Evolutionary conservation across 2,888 invertebrate genomes (phyloP).

Genomic region (Cerastis rubricosa): DNA sequence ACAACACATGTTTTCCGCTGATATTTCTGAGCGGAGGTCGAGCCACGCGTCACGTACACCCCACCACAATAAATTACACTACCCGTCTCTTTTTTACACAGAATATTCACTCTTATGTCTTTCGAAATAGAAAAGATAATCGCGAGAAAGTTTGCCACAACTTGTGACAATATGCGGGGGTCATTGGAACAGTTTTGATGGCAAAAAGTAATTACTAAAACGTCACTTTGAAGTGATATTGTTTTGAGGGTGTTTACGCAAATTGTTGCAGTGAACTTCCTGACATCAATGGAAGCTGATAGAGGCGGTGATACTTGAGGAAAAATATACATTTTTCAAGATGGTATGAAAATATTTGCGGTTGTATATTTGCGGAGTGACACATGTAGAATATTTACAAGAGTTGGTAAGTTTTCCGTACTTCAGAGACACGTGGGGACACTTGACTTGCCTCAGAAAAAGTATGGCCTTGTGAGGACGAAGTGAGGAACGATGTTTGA

Average conservation of each 20-base stretch:
- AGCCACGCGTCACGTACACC: conserved; percentile 58
- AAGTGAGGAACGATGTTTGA: background rate
- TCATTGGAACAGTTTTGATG: conserved; percentile 51
- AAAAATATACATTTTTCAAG: background rate
- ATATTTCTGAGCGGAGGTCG: conserved; percentile 62
- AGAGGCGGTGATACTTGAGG: conserved; percentile 7
- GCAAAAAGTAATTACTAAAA: conserved; percentile 56
- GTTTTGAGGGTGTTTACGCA: conserved; percentile 39
- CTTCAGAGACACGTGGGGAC: conserved; percentile 34
- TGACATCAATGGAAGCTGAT: conserved; percentile 47
- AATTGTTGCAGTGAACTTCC: conserved; percentile 38
- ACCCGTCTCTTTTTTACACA: conserved; percentile 2
- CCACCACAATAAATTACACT: conserved; percentile 52
- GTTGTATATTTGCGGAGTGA: conserved; percentile 35
- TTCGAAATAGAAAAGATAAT: conserved; percentile 18
- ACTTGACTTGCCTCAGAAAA: conserved; percentile 17
- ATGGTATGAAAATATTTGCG: conserved; percentile 27
- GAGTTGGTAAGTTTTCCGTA: conserved; percentile 16
- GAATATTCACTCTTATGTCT: conserved; percentile 18
- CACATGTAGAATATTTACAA: conserved; percentile 33
- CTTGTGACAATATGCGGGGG: conserved; percentile 33
- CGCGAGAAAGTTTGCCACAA: background rate
- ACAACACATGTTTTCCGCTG: conserved; percentile 63
- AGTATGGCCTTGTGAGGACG: background rate
- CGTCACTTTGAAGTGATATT: conserved; percentile 58